Conservation (phyloP, 2,113 vertebrate species). For the Phyllostomus discolor region DNA sequence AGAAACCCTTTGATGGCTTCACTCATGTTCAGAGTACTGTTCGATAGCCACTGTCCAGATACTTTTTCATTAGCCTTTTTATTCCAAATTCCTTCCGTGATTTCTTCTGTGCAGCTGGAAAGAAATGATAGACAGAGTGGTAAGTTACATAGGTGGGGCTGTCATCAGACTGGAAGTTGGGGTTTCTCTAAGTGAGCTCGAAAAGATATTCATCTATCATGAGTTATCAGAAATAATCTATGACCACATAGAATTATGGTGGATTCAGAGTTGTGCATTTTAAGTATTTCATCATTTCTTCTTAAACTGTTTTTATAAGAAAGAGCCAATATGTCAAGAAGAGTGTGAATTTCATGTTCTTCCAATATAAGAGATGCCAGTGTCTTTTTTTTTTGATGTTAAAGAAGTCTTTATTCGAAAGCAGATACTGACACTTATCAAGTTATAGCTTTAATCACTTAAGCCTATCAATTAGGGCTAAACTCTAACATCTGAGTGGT, state of each 20-base stretch:
- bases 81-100: conserved; percentile 77
- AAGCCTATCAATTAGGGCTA: too few species aligned
- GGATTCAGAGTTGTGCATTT: background rate
- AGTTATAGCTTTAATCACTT: too few species aligned
- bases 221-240: conserved; percentile 32
- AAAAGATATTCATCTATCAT: background rate
- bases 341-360: background rate
- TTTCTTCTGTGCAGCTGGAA: conserved; percentile 81
- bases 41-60: conserved; percentile 80
- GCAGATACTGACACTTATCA: too few species aligned
- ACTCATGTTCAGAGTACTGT: conserved; percentile 69
- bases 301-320: background rate
- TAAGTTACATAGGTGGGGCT: background rate
- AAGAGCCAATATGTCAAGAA: background rate
- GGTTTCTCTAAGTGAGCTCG: background rate
- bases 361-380: background rate
- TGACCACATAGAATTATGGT: background rate
- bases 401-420: too few species aligned
- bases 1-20: conserved; percentile 46
- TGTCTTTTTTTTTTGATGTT: background rate
- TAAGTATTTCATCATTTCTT: background rate
- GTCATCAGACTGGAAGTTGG: background rate
- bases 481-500: too few species aligned
- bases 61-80: conserved; percentile 67
- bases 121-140: conserved; percentile 16